phyloP scores from a whole-genome alignment of 2,888 invertebrate genomes.

The Diarsia rubi region DNA sequence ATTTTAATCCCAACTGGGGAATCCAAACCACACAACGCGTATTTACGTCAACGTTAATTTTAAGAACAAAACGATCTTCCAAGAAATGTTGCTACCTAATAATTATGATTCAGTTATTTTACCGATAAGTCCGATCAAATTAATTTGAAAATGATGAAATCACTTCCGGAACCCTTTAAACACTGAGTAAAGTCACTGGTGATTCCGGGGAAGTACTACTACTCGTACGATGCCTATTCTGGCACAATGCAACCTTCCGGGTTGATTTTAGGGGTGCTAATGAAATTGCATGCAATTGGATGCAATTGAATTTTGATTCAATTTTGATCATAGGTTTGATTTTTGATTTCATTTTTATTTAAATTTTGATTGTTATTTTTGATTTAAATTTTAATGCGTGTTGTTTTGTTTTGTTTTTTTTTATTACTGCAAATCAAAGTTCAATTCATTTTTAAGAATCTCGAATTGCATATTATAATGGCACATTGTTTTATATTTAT shows the following conservation, averaged over 20 bases:
- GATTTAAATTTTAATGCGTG: too few relatives aligned
- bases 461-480: too few relatives aligned
- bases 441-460: too few relatives aligned
- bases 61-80: neutral
- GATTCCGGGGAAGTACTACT: neutral
- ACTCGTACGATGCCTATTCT: neutral
- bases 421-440: too few relatives aligned
- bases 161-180: neutral
- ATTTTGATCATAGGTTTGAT: too few relatives aligned
- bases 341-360: too few relatives aligned
- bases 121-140: neutral
- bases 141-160: neutral
- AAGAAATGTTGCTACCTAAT: conserved; percentile 6
- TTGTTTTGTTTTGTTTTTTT: too few relatives aligned
- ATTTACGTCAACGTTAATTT: neutral
- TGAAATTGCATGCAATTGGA: neutral
- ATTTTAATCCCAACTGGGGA: neutral
- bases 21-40: neutral
- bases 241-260: neutral
- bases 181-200: neutral
- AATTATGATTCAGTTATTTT: conserved; percentile 27
- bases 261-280: neutral
- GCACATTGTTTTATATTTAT: too few relatives aligned
- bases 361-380: too few relatives aligned
- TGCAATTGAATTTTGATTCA: too few relatives aligned